Evolutionary conservation across 2,113 vertebrate genomes (phyloP).

Genomic region (Nycticebus coucang): DNA sequence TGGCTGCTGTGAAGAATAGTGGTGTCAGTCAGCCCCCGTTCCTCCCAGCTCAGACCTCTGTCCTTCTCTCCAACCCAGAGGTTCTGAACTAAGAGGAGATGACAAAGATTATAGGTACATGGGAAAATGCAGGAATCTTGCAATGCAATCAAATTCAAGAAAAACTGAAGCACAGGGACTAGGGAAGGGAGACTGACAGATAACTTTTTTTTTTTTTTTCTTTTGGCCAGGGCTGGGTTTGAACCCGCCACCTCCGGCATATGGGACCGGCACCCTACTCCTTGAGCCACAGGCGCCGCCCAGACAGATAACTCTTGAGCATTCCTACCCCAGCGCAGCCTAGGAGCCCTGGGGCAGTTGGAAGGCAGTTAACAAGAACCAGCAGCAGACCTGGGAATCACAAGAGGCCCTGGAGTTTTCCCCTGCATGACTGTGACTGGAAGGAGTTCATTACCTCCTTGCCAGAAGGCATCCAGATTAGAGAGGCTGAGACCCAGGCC

Average conservation of each 20-base stretch:
- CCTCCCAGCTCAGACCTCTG: not conserved
- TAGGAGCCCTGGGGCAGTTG: not conserved
- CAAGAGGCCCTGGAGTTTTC: not conserved
- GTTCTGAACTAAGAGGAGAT: not conserved
- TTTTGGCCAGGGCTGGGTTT: no score
- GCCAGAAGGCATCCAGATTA: not conserved
- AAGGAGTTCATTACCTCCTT: not conserved
- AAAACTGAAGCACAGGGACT: not conserved
- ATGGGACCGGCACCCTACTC: no score
- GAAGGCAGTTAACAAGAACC: not conserved
- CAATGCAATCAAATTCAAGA: not conserved
- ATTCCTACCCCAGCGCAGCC: not conserved
- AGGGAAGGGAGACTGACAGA: not conserved
- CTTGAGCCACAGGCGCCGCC: no score
- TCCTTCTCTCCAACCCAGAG: not conserved
- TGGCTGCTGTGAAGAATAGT: not conserved
- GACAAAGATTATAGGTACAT: not conserved
- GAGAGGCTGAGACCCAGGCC: conserved; percentile 11
- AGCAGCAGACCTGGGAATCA: not conserved
- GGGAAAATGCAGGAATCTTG: not conserved
- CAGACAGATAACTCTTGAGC: not conserved
- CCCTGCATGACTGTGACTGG: not conserved
- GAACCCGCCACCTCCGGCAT: no score
- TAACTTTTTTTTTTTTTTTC: no score
- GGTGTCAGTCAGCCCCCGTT: not conserved